These are phyloP conservation scores for Tetramorium parvispinum DNA, from an alignment of 1,140 invertebrate genomes.

Conservation along the genomic window DNA sequence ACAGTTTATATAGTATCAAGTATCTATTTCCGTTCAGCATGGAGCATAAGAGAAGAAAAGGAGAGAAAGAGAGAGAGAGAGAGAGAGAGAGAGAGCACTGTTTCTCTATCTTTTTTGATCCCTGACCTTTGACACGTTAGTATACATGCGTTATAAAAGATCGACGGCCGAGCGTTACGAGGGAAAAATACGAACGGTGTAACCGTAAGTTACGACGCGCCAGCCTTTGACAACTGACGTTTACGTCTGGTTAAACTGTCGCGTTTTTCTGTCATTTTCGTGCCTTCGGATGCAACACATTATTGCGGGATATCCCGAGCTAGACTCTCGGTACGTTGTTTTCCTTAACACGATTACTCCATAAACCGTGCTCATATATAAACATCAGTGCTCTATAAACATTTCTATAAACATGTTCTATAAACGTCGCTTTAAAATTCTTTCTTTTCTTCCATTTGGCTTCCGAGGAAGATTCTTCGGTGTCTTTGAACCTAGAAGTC, in stretches of 20 bases:
- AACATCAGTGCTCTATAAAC: neutral
- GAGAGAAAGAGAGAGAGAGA: neutral
- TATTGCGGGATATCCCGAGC: neutral
- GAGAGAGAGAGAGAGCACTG: neutral
- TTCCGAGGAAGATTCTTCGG: neutral
- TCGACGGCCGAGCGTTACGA: slow-evolving; percentile 3
- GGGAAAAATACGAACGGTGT: slow-evolving; percentile 31
- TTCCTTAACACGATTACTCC: neutral
- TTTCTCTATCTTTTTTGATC: slow-evolving; percentile 11
- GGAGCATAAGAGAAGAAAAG: neutral
- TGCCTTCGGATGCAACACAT: slow-evolving; percentile 15
- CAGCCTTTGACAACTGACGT: slow-evolving; percentile 39
- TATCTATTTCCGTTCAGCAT: neutral
- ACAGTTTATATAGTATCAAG: neutral
- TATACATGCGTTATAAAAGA: slow-evolving; percentile 4
- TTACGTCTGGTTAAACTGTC: slow-evolving; percentile 34
- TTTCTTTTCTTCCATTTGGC: neutral
- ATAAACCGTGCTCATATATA: neutral
- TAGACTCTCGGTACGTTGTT: neutral
- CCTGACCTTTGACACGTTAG: slow-evolving; percentile 29
- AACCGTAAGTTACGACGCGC: slow-evolving; percentile 20
- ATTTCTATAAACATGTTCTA: neutral
- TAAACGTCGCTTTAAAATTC: neutral
- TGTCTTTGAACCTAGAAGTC: neutral
- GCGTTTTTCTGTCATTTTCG: slow-evolving; percentile 18